Percentiles rank a stretch among this genome's conserved stretches.
phyloP scores from a whole-genome alignment of 2,888 invertebrate genomes.

The Caenorhabditis angaria region DNA sequence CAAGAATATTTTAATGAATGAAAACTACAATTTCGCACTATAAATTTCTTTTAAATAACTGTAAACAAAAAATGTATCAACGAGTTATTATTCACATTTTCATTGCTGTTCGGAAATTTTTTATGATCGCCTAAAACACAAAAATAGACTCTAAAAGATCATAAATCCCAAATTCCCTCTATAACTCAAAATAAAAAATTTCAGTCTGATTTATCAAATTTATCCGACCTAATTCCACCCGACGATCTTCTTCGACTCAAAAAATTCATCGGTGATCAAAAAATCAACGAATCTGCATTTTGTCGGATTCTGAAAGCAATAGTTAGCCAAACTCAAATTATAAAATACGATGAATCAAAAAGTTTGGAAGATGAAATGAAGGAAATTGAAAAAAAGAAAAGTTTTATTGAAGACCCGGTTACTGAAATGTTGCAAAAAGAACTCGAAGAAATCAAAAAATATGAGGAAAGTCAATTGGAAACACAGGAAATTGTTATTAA shows the following conservation, averaged over 20 bases:
- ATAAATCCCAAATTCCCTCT: too few relatives aligned
- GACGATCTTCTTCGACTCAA: slow-evolving; percentile 26
- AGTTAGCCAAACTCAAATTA: slow-evolving; percentile 29
- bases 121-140: too few relatives aligned
- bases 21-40: too few relatives aligned
- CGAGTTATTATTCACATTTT: too few relatives aligned
- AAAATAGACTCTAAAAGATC: too few relatives aligned
- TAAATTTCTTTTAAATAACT: too few relatives aligned
- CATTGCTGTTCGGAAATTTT: too few relatives aligned
- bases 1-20: too few relatives aligned
- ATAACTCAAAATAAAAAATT: slow-evolving; percentile 7
- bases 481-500: slow-evolving; percentile 11
- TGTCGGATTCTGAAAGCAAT: slow-evolving; percentile 41
- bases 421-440: slow-evolving; percentile 38
- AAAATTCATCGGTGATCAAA: slow-evolving; percentile 30
- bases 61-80: too few relatives aligned
- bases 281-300: slow-evolving; percentile 37
- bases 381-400: slow-evolving; percentile 19
- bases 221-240: slow-evolving; percentile 27
- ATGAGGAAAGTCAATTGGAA: slow-evolving; percentile 16
- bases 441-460: slow-evolving; percentile 29
- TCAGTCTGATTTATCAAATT: slow-evolving; percentile 21
- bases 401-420: slow-evolving; percentile 32
- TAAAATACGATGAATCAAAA: slow-evolving; percentile 11
- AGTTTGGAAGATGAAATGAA: slow-evolving; percentile 31